Evolutionary conservation across 2,113 vertebrate genomes (phyloP), one percentile per base, ranked within the genome.

Genomic region (Ictalurus furcatus): DNA sequence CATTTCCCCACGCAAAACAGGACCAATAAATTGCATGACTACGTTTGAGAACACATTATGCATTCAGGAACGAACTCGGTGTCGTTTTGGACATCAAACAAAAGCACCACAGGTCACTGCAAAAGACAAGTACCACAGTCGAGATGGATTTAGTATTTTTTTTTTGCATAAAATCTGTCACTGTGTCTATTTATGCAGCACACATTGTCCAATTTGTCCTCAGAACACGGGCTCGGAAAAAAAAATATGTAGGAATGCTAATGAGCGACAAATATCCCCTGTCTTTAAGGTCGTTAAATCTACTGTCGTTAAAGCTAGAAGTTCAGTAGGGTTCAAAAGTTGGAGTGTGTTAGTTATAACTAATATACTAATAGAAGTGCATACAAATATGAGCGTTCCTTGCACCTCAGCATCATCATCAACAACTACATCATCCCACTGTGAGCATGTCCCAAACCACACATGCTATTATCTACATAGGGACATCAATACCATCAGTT

Each of bases 171-270:
- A 88, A 71, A 63, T 28, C 30, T 6, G 56, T 81, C 65, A 69
- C 54, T 56, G 59, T 37, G 63, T 78, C 80, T 52, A 69, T 78
- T 67, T 86, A 84, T 85, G 87, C 65, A 79, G 79, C 79, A 69
- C 76, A 71, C 71, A 54, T 63, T 85, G 89, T 71, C 73, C 81
- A 90, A 89, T 89, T 87, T 89, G 89, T 89, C 67, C 79, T 37
- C 7, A 76, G 52, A 81, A 73, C 58, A 37, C 30, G 30, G 28
- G 83, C 23, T 23, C 54, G 11, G 9, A 78, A 37, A 80, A 87
- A 87, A 78, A 37, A 80, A 87, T 87, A 87, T 61, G 81, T 80
- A 56, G 13, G 58, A 87, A 63, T 48, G 44, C 65, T 85, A 87
- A 74, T 87, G 86, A 82, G 85, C 40, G 44, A 87, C 85, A 90